These are phyloP conservation scores for Asbolus verrucosus DNA, from an alignment of 1,140 invertebrate species.

Conservation along the genomic window DNA sequence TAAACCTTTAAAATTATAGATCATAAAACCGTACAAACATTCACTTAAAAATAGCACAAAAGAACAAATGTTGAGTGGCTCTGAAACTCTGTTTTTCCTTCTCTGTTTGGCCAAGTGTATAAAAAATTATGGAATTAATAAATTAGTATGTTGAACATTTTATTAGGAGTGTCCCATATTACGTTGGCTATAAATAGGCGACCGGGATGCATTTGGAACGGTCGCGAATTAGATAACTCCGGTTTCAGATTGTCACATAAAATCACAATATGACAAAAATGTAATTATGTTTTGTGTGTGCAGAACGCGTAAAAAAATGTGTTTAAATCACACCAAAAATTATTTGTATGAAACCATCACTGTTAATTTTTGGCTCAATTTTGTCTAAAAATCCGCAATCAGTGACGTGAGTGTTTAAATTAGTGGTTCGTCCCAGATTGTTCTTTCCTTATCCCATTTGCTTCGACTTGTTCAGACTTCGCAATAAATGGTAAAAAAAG, in stretches of 20 bases:
- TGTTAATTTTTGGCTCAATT: too few relatives aligned
- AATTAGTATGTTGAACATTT: not conserved
- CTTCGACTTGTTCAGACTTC: too few relatives aligned
- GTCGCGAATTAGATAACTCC: slow-evolving; percentile 20
- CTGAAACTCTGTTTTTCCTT: too few relatives aligned
- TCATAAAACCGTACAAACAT: slow-evolving; percentile 8
- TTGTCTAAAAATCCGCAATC: too few relatives aligned
- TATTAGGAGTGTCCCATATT: slow-evolving; percentile 11
- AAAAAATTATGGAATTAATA: not conserved
- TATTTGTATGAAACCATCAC: too few relatives aligned
- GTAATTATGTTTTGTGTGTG: not conserved
- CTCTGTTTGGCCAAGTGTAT: too few relatives aligned
- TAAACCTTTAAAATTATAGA: slow-evolving; percentile 2
- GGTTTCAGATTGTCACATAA: slow-evolving; percentile 17
- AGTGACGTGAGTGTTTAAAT: too few relatives aligned
- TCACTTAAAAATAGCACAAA: not conserved
- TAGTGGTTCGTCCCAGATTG: too few relatives aligned
- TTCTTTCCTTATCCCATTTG: too few relatives aligned
- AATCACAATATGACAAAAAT: too few relatives aligned
- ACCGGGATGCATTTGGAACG: slow-evolving; percentile 18
- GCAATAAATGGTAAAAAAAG: too few relatives aligned
- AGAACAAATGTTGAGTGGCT: not conserved
- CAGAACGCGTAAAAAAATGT: slow-evolving; percentile 1
- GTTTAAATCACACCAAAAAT: too few relatives aligned
- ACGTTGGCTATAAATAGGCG: slow-evolving; percentile 4